Base-by-base conservation (phyloP, 92 coral and sea anemone genomes). In the Palythoa heliodiscus region DNA sequence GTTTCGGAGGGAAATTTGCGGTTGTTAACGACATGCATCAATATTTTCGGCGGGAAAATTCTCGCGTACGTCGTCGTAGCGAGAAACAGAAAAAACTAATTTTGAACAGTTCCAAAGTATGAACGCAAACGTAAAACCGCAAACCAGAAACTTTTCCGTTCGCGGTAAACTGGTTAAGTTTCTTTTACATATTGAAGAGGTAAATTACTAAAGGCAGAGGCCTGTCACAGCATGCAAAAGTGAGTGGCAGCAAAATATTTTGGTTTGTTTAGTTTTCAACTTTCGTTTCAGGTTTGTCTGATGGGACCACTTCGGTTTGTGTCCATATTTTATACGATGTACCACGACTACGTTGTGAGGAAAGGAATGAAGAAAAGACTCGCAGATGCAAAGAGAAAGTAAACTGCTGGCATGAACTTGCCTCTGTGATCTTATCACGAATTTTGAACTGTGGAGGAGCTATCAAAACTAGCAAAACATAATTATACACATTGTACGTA, bases 281-380 rank as follows among this genome's bases (percentile, higher is more conserved):
- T 90, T 76, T 25, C 55, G 83, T 54, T 55, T 29, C 63, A 96
- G 98, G 90, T 86, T 16, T 57, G 87, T 70, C 61, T 89, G 38
- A 96, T 96, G 98, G 98, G 98, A 19, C 86, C 89, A 11, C 84
- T 91, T 53, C 97, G 98, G 72, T 61, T 96, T 37, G 91, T 94
- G 14, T 84, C 92, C 81, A 89, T 91, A 22, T 87, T 89, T 71
- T 86, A 86, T 82, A 70, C 91, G 37, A 67, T 82, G 15, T 79
- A 89, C 23, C 92, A 93, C 73, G 95, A 94, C 80, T 86, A 88
- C 70, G 91, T 96, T 82, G 98, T 91, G 5, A 76, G 40, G 11
- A 76, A 91, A 40, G 97, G 98, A 74, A 91, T 84, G 92, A 82
- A 70, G 52, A 94, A 91, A 82, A 91, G 98, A 77, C 78, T 90